Evolutionary conservation across 2,113 vertebrate species (phyloP), one percentile per base, ranked within the genome.

Genomic region (Glaucidium brasilianum): DNA sequence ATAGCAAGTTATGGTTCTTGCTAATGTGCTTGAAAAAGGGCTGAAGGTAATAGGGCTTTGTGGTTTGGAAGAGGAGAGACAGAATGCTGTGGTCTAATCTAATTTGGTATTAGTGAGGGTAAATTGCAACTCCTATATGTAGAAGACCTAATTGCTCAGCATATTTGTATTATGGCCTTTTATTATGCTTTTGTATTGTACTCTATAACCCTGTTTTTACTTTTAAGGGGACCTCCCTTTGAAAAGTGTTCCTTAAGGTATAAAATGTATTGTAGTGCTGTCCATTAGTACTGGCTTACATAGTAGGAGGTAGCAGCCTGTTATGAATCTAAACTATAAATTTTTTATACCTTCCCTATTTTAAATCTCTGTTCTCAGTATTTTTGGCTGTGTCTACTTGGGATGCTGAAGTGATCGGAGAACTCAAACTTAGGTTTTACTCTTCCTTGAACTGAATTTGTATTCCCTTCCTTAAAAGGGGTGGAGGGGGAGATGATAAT

Each of bases 401-500:
- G 34, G 35, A 23, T 56, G 23, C 9, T 88, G 1, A 72, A 84
- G 13, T 17, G 8, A 27, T 29, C 43, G 27, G 56, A 34, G 30
- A 67, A 11, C 5, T 71, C 4, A 39, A 12, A 39, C 39, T 39
- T 39, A 39, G 39, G 39, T 39, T 39, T 12, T 39, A 39, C 39
- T 39, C 39, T 12, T 39, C 39, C 12, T 32, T 58, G 15, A 50
- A 39, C 4, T 45, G 22, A 43, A 11, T 49, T 7, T 79, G 0
- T 26, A 32, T 21, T 4, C 5, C 0, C 1, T n/a, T 53, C 5
- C 22, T 81, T 55, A 20, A 43, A 5, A 2, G 3, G 12, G 2
- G 4, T 21, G 45, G 45, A 1, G 7, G 3, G 6, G 11, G 3
- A 39, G 12, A 17, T 23, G 2, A 37, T 32, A 0, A 6, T 47